phyloP scores from a whole-genome alignment of 2,113 vertebrate species.

The Cyprinodon brontotheroides region DNA sequence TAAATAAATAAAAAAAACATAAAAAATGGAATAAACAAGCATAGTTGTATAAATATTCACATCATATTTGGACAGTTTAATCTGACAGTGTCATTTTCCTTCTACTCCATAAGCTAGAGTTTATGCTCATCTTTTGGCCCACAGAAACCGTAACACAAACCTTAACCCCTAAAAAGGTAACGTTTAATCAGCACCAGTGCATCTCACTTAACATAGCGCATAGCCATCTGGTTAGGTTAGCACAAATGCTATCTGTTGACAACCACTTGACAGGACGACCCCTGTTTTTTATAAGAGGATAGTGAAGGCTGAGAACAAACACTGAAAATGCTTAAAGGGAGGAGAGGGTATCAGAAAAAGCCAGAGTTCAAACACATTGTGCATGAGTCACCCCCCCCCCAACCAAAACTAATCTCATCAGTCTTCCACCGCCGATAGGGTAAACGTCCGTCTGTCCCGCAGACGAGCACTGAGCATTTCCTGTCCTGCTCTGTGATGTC shows the following conservation, averaged over 20 bases:
- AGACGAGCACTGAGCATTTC: constrained; percentile 87
- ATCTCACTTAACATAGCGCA: constrained; percentile 74
- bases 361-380: constrained; percentile 80
- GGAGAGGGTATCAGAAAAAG: constrained; percentile 71
- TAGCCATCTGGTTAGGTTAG: constrained; percentile 74
- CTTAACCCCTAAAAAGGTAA: constrained; percentile 25
- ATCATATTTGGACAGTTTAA: not conserved
- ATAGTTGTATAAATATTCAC: not conserved
- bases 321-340: constrained; percentile 60
- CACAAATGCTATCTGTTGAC: constrained; percentile 79
- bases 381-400: constrained; percentile 61
- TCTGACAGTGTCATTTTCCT: not conserved
- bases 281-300: constrained; percentile 50
- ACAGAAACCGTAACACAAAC: constrained; percentile 1
- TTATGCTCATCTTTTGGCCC: not conserved
- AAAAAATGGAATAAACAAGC: too few relatives aligned
- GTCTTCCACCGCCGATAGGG: constrained; percentile 74
- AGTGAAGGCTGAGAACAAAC: constrained; percentile 41
- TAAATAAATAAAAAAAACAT: too few relatives aligned
- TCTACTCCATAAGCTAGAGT: not conserved
- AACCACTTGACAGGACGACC: constrained; percentile 81
- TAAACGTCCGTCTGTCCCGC: constrained; percentile 83
- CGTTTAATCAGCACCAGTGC: constrained; percentile 57
- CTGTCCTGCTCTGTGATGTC: constrained; percentile 76
- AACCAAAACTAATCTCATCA: constrained; percentile 81